Evolutionary conservation across 2,888 invertebrate genomes (phyloP), one percentile per base, ranked within the genome.

Genomic region (Melieria crassipennis): DNA sequence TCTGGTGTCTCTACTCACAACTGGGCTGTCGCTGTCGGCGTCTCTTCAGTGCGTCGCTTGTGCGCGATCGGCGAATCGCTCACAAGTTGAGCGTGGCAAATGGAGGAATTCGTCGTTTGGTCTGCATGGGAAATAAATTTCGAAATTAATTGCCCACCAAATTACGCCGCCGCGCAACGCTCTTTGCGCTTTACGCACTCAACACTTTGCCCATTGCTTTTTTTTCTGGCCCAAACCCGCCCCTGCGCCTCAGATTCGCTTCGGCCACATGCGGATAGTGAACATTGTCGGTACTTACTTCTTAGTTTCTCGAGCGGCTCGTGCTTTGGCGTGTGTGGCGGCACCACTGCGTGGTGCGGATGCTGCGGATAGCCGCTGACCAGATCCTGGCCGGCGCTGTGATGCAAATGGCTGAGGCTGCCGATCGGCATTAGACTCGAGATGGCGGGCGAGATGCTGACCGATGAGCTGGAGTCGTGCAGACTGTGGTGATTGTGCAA

Each of bases 221-320:
- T 16, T 16, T 16, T 16, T 16, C 16, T 16, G 16, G 16, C 16
- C 16, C 16, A 16, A 16, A 16, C 16, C 16, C 16, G 16, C 16
- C 16, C 16, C 16, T 16, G 16, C 16, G 16, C 30, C 30, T 3
- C 30, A 2, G 30, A 30, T 30, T 30, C 30, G 30, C 30, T 30
- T 30, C 30, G 30, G 1, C 3, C 30, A 30, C 2, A 30, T 30
- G 30, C 30, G 30, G 3, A 30, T 1, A 52, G 11, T 52, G 52
- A 13, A 73, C 76, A 75, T 78, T 78, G 79, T 80, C 77, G 78
- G 70, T 83, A 87, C 87, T 87, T 85, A 91, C 92, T 90, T 91
- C 92, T 92, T 81, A 92, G 89, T 87, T 92, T 92, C 88, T 92
- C 92, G 80, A 92, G 84, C 45, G 92, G 92, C 84, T 92, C 92